phyloP scores from a whole-genome alignment of 2,113 vertebrate species.

The Solea solea region DNA sequence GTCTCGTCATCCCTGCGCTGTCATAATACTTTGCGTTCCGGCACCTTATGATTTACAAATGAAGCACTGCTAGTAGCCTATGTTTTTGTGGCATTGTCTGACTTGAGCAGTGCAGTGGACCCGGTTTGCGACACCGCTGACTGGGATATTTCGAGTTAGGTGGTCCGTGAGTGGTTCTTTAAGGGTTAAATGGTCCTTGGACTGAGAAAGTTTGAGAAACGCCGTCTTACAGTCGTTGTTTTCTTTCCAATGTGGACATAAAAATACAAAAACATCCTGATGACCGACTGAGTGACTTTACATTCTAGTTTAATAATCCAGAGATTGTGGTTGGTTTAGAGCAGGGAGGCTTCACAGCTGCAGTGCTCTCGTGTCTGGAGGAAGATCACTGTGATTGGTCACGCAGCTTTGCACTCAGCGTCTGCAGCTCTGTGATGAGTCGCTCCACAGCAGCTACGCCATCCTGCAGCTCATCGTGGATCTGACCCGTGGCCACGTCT shows the following conservation, averaged over 20 bases:
- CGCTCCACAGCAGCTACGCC: constrained; percentile 83
- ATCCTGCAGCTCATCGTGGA: constrained; percentile 83
- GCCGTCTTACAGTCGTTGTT: constrained; percentile 1
- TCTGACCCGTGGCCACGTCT: constrained; percentile 82
- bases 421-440: constrained; percentile 85
- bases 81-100: too few species aligned
- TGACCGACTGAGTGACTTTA: not conserved
- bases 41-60: too few species aligned
- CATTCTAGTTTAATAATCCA: too few species aligned
- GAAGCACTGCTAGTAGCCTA: too few species aligned
- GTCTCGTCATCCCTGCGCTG: too few species aligned
- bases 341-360: not conserved
- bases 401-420: constrained; percentile 83
- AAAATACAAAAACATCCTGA: constrained; percentile 15
- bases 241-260: constrained; percentile 7
- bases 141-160: too few species aligned
- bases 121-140: too few species aligned
- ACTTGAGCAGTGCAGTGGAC: too few species aligned
- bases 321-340: not conserved
- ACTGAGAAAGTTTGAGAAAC: too few species aligned
- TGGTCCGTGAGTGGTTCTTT: too few species aligned
- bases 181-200: too few species aligned
- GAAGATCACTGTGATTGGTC: constrained; percentile 73
- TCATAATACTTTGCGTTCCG: too few species aligned
- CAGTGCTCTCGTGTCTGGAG: not conserved